phyloP scores from a whole-genome alignment of 2,797 vertebrate species.

The Chiroxiphia lanceolata region DNA sequence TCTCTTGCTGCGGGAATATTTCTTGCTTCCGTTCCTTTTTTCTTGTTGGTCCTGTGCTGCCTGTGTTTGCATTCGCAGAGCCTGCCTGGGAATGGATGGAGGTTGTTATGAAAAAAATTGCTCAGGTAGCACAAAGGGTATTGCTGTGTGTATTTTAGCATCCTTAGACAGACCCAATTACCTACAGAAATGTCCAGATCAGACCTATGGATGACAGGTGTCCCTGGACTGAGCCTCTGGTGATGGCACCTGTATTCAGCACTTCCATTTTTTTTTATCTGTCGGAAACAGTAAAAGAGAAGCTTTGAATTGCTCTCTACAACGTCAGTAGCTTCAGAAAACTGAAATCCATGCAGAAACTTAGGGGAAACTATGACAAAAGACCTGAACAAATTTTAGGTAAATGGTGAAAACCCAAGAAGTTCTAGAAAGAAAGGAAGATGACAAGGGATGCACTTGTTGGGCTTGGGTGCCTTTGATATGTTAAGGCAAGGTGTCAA shows the following conservation, averaged over 20 bases:
- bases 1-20: not conserved
- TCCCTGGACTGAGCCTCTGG: not conserved
- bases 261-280: not conserved
- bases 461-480: not conserved
- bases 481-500: not conserved
- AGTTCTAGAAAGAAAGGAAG: not conserved
- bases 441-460: not conserved
- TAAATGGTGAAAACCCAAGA: not conserved
- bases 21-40: not conserved
- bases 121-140: not conserved
- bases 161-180: not conserved
- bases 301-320: not conserved
- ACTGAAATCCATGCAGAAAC: not conserved
- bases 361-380: not conserved
- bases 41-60: not conserved
- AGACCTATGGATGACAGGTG: not conserved
- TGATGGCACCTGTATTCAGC: not conserved
- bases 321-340: not conserved
- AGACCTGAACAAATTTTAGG: not conserved
- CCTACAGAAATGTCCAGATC: not conserved
- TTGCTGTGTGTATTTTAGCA: not conserved
- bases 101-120: accelerated
- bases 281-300: not conserved
- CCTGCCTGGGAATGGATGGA: not conserved
- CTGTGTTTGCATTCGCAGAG: not conserved